These are phyloP conservation scores for Cossypha caffra DNA, from an alignment of 2,797 vertebrate species.

Conservation along the genomic window DNA sequence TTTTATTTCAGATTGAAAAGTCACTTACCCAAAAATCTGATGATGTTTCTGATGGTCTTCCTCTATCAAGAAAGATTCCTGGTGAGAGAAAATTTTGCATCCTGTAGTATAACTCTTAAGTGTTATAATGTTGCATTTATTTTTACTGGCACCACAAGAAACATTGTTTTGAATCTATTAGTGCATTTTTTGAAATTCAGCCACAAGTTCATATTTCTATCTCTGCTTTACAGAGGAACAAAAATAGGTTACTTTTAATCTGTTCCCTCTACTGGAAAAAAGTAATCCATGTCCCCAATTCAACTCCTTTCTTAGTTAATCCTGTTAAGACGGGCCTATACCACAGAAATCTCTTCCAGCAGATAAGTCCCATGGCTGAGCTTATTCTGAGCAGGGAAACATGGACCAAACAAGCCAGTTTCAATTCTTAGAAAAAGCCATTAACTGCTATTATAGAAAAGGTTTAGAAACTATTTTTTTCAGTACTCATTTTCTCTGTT, in stretches of 20 bases:
- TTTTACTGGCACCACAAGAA: neutral
- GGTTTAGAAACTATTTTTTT: neutral
- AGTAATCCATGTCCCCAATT: neutral
- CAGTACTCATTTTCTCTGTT: slow-evolving; percentile 21
- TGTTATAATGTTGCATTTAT: neutral
- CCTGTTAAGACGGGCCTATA: neutral
- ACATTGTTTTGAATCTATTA: neutral
- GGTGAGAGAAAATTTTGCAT: slow-evolving; percentile 47
- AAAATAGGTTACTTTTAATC: slow-evolving; percentile 6
- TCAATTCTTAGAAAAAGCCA: neutral
- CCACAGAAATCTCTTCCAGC: neutral
- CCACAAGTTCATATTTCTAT: neutral
- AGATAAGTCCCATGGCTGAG: neutral
- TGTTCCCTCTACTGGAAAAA: neutral
- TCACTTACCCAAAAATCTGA: neutral
- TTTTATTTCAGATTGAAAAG: slow-evolving; percentile 46
- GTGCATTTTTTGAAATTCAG: neutral
- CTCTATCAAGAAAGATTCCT: neutral
- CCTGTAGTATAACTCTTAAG: neutral
- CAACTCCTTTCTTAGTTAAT: slow-evolving; percentile 3
- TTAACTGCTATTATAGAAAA: neutral
- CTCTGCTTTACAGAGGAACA: neutral
- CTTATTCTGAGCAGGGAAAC: neutral
- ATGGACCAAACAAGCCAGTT: neutral
- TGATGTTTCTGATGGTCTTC: neutral